Evolutionary conservation across 1,140 invertebrate genomes (phyloP), one percentile per base, ranked within the genome.

Genomic region (Penaeus japonicus): DNA sequence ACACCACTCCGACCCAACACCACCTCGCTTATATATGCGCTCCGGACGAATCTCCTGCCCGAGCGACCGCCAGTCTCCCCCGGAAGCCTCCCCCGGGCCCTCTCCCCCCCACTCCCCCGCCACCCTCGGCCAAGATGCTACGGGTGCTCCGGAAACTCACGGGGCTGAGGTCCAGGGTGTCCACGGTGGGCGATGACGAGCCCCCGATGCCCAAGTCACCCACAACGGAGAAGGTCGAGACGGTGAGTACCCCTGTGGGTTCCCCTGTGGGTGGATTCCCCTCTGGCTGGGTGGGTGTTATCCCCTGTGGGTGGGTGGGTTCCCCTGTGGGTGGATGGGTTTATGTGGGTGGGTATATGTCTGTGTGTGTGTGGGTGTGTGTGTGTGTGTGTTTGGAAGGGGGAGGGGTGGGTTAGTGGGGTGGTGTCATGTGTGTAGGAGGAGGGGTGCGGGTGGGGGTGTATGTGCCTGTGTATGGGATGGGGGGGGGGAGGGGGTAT

Each of bases 221-320:
- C 32, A 89, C 87, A 10, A 89, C 87, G 18, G 87, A 89, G 73
- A 89, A 89, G 77, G 87, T 89, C 32, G 87, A 89, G 59, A 89
- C 87, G 87, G 87, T 89, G 84, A 22, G 87, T 89, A 54, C 59
- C 32, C 27, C 4, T 1, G 1, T 73, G 4, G 32, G 5, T 59
- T 22, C 35, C 18, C 3, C 5, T 59, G 81, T 59, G 57, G 15
- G 57, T 59, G n/a, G 15, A n/a, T 59, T 15, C n/a, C 15, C 57
- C n/a, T 17, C 15, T 59, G n/a, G n/a, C n/a, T n/a, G 5, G n/a
- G 30, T 7, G 30, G 20, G 30, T 22, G 35, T 39, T 2, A 7
- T 2, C 35, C 2, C 2, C 35, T 39, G 35, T 39, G 35, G 2
- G 59, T n/a, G 59, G 2, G 27, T 65, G 59, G 2, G 27, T 65